Percentiles rank a stretch among this genome's conserved stretches.
Conservation (phyloP, 2,797 vertebrate genomes). For the Scolopax bukidnonensis region DNA sequence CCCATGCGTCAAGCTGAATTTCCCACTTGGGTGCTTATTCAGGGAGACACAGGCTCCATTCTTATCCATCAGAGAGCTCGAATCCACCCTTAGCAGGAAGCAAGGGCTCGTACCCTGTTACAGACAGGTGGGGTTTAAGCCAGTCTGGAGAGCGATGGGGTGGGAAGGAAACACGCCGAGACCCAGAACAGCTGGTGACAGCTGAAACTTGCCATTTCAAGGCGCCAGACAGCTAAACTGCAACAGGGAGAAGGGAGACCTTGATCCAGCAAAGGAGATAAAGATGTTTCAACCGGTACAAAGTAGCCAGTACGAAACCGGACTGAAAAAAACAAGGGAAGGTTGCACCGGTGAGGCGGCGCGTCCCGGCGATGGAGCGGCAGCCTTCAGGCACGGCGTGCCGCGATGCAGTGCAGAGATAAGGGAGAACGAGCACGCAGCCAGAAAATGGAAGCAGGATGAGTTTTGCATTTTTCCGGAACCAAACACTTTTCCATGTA, state of each 20-base stretch:
- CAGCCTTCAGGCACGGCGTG: background rate
- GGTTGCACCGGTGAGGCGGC: rapidly evolving
- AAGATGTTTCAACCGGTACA: background rate
- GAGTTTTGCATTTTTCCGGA: background rate
- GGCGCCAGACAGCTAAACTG: background rate
- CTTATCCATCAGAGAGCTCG: background rate
- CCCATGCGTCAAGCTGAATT: background rate
- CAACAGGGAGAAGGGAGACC: background rate
- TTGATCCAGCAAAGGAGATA: background rate
- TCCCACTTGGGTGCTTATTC: background rate
- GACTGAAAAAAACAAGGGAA: background rate
- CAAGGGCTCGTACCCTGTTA: background rate
- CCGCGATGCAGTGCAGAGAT: rapidly evolving
- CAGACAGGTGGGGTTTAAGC: background rate
- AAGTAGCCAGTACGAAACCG: background rate
- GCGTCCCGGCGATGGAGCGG: background rate
- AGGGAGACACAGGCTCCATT: background rate
- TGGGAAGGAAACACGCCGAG: rapidly evolving
- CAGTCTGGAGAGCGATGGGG: background rate
- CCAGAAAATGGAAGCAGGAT: background rate
- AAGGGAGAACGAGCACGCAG: background rate
- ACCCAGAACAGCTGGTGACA: background rate
- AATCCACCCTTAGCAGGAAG: background rate
- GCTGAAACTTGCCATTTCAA: background rate
- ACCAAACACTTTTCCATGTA: background rate